Conservation (phyloP, 1,140 invertebrate species). For the Atta colombica region DNA sequence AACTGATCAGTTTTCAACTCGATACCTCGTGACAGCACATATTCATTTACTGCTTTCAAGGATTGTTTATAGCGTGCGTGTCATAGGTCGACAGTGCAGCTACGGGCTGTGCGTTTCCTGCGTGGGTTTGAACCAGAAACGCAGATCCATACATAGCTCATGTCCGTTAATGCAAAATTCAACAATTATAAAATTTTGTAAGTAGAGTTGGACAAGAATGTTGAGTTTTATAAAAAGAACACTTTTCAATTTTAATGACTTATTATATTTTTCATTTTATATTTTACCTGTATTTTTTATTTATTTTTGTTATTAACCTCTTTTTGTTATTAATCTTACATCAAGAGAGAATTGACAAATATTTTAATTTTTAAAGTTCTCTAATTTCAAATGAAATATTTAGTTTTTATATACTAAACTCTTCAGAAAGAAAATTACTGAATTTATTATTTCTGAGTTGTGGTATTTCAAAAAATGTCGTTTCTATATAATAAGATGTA, state of each 20-base stretch:
- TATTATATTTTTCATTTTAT: background rate
- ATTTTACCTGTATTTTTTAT: background rate
- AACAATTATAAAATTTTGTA: background rate
- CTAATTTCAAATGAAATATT: background rate
- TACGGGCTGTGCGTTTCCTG: slow-evolving; percentile 61
- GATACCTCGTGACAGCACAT: slow-evolving; percentile 73
- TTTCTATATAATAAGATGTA: background rate
- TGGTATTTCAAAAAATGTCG: background rate
- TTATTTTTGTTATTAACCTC: background rate
- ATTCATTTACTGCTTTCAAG: slow-evolving; percentile 77
- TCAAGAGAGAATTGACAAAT: background rate
- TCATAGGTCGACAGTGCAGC: slow-evolving; percentile 72
- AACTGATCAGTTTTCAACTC: slow-evolving; percentile 75
- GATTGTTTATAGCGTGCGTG: slow-evolving; percentile 80
- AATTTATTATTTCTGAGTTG: background rate
- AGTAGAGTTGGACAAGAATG: background rate
- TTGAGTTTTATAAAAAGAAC: background rate
- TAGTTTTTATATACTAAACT: background rate
- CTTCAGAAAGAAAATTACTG: background rate
- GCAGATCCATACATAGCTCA: background rate
- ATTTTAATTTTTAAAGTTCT: background rate
- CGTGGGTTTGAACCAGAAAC: slow-evolving; percentile 22
- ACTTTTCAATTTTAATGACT: background rate
- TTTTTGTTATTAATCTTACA: background rate
- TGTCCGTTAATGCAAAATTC: background rate